These are phyloP conservation scores for Platycnemis pennipes DNA, from an alignment of 2,888 invertebrate species.

Conservation along the genomic window DNA sequence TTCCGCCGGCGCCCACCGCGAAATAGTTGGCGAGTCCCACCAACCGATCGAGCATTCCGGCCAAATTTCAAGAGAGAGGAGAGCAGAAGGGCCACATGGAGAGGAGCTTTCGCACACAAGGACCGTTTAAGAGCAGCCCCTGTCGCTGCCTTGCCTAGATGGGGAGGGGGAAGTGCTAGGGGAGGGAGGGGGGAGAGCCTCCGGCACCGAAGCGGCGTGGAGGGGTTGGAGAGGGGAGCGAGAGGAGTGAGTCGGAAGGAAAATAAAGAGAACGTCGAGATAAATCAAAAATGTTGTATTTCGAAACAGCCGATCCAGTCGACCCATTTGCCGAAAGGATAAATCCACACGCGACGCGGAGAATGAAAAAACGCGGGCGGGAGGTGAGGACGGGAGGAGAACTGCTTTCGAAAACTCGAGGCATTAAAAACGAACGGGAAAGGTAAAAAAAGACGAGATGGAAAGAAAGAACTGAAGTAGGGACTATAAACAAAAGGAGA, in stretches of 20 bases:
- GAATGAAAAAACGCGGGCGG: not conserved
- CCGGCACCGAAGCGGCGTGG: too few relatives aligned
- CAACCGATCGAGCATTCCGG: not conserved
- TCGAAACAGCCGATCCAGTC: not conserved
- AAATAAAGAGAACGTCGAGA: conserved; percentile 14
- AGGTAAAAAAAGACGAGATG: not conserved
- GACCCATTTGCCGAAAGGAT: not conserved
- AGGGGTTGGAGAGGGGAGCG: too few relatives aligned
- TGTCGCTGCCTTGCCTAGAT: not conserved
- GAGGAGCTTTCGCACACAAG: not conserved
- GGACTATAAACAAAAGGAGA: not conserved
- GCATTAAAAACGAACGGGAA: not conserved
- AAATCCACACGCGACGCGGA: not conserved
- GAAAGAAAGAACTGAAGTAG: too few relatives aligned
- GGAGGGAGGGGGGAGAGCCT: too few relatives aligned
- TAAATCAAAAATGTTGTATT: not conserved
- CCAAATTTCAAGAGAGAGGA: not conserved
- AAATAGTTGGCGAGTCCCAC: not conserved
- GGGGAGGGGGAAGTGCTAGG: too few relatives aligned
- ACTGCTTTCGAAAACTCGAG: too few relatives aligned
- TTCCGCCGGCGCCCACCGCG: not conserved
- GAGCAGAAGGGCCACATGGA: not conserved
- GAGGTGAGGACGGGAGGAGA: not conserved
- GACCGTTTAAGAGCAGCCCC: not conserved
- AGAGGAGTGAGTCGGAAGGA: not conserved